Base-by-base conservation (phyloP, 2,888 invertebrate species). In the Pomacea canaliculata region DNA sequence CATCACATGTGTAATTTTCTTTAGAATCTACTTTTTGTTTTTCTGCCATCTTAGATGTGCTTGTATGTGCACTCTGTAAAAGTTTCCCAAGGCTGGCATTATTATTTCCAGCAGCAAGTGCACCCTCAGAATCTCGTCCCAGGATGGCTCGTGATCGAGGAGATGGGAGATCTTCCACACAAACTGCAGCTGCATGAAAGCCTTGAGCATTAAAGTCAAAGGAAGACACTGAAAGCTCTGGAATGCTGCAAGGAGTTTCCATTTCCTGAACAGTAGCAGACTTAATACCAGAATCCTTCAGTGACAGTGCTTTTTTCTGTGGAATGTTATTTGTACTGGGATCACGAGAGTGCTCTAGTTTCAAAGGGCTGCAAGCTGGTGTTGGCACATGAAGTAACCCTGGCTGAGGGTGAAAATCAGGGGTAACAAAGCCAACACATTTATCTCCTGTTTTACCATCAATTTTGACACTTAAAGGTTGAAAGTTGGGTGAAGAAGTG, bases 1-100 rank as follows among this genome's bases (percentile, higher is more conserved):
- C 73, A 68, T 73, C 73, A 46, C 27, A 46, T 7, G 68, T 73
- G 23, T 68, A 73, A 13, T 23, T 70, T 27, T 23, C 70, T 46
- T 1, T 12, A 46, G 68, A 68, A 37, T 27, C 27, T 23, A n/a
- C 16, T 37, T 68, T 46, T 37, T 51, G 68, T 37, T 46, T 46
- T 46, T 7, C 7, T 46, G 27, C 10, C 68, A 46, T 37, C 27
- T 27, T 68, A 9, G n/a, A 37, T 10, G 48, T 9, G 48, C 9
- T 46, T 27, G 13, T 12, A 46, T 9, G 27, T 68, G 48, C 46
- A 13, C 51, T 8, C 2, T 10, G 51, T 13, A 56, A 56, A 56
- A 7, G 16, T 56, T 10, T 16, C 51, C 51, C 51, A 10, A 13
- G 51, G 10, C 51, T 56, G 63, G 27, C 5, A 23, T 63, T n/a